Evolutionary conservation across 2,113 vertebrate species (phyloP).

Genomic region (Erythrolamprus reginae): DNA sequence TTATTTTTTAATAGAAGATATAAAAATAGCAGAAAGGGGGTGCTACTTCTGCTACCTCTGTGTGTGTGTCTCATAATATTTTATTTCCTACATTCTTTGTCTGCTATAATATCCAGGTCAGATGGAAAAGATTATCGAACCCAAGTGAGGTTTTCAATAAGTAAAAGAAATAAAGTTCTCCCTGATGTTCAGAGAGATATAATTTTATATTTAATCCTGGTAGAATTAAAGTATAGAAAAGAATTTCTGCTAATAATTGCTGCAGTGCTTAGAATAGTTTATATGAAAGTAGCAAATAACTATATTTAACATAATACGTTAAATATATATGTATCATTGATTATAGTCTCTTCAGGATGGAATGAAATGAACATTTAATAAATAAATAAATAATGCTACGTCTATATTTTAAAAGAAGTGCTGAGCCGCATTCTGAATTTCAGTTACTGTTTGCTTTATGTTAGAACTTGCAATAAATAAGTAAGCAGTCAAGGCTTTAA

Average conservation of each 20-base stretch:
- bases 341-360: background rate
- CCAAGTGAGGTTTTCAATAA: background rate
- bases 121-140: background rate
- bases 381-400: background rate
- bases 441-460: background rate
- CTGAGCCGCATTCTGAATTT: background rate
- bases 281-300: conserved; percentile 40
- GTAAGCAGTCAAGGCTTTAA: background rate
- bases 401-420: background rate
- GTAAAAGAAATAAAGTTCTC: background rate
- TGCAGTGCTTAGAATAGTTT: conserved; percentile 38
- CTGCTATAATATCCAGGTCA: background rate
- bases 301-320: too few relatives aligned
- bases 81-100: background rate
- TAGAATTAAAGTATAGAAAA: conserved; percentile 38
- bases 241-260: conserved; percentile 30
- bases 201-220: conserved; percentile 32
- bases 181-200: conserved; percentile 30
- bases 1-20: background rate
- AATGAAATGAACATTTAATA: background rate
- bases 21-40: background rate
- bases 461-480: background rate
- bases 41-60: background rate
- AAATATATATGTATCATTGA: conserved; percentile 29
- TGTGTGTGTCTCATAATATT: background rate